A percentile compares a stretch with the other conserved stretches of the same genome.
Conservation (phyloP, 2,888 invertebrate species). For the Lasioglossum marginatum region DNA sequence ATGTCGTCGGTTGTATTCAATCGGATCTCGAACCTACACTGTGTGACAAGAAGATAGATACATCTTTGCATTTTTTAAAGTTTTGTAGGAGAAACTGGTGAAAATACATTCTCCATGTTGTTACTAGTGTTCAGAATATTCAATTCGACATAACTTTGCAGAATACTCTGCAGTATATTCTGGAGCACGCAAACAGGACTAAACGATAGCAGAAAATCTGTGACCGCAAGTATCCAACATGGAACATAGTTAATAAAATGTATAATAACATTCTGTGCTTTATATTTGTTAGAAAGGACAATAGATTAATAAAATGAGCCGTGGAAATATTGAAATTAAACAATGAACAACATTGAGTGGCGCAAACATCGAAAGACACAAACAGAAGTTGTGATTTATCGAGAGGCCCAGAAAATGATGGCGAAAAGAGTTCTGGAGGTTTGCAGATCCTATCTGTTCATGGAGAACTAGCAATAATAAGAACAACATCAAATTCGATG, state of each 20-base stretch:
- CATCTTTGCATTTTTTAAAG: not conserved
- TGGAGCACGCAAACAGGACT: not conserved
- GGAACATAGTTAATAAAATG: not conserved
- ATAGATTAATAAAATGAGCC: not conserved
- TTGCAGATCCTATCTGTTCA: too few relatives aligned
- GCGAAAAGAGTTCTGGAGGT: too few relatives aligned
- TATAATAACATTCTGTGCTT: constrained; percentile 1
- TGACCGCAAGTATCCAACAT: not conserved
- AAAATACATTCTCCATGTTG: not conserved
- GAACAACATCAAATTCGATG: too few relatives aligned
- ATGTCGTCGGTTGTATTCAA: constrained; percentile 5
- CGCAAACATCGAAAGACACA: too few relatives aligned
- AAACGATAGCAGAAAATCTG: not conserved
- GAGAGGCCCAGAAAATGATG: too few relatives aligned
- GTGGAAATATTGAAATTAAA: not conserved
- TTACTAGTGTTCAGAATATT: not conserved
- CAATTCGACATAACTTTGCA: not conserved
- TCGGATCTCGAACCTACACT: constrained; percentile 5
- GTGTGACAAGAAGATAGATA: not conserved
- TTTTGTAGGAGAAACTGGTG: not conserved
- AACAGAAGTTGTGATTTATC: too few relatives aligned
- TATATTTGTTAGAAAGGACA: not conserved
- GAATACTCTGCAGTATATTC: not conserved
- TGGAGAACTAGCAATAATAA: too few relatives aligned
- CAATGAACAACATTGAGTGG: too few relatives aligned